These are phyloP conservation scores for Eulemur coronatus DNA, from an alignment of 2,797 vertebrate species.

Conservation along the genomic window DNA sequence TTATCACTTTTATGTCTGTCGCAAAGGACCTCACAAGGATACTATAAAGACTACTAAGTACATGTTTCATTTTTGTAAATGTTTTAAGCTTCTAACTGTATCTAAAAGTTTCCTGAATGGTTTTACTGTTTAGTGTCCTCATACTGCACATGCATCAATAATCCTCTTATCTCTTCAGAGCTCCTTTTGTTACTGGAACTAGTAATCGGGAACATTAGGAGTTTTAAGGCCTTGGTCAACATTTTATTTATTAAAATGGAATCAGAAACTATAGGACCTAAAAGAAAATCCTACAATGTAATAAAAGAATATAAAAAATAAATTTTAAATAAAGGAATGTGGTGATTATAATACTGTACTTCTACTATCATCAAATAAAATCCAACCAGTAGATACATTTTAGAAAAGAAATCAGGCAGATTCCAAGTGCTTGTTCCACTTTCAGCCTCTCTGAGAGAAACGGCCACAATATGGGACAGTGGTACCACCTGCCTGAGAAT, in stretches of 20 bases:
- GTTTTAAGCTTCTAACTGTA: constrained; percentile 15
- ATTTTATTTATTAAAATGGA: constrained; percentile 34
- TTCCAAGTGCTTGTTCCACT: neutral
- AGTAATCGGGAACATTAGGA: neutral
- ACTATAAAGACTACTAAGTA: neutral
- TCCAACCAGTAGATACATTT: neutral
- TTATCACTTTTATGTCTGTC: neutral
- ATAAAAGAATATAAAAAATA: neutral
- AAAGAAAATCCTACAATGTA: constrained; percentile 9
- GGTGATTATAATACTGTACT: neutral
- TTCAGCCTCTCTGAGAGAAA: neutral
- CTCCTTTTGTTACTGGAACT: constrained; percentile 13
- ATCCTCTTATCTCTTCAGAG: neutral
- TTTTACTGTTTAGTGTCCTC: neutral
- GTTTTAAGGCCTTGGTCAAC: constrained; percentile 29
- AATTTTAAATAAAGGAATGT: constrained; percentile 10
- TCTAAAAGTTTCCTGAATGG: neutral
- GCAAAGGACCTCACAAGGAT: neutral
- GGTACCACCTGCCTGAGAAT: neutral
- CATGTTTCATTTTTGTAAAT: neutral
- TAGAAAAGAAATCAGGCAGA: neutral
- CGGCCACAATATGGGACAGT: neutral
- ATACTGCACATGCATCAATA: neutral
- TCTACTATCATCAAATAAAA: neutral
- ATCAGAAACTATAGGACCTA: neutral